Evolutionary conservation across 2,888 invertebrate genomes (phyloP).

Genomic region (Ferdinandea cuprea): DNA sequence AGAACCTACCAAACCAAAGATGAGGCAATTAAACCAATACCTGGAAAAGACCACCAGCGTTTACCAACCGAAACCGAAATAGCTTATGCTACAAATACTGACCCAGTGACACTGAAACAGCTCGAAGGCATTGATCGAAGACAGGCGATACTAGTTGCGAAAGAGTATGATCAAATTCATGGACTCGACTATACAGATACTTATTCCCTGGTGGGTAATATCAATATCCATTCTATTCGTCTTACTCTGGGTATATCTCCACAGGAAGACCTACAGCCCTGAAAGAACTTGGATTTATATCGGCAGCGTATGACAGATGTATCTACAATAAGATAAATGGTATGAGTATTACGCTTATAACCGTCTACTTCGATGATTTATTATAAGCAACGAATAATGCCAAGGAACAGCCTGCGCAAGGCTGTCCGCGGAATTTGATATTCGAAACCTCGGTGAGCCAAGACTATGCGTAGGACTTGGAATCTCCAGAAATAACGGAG

Average conservation of each 20-base stretch:
- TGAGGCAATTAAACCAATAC: conserved; percentile 1
- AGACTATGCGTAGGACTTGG: too few relatives aligned
- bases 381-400: too few relatives aligned
- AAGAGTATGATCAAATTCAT: too few relatives aligned
- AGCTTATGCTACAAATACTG: neutral
- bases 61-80: neutral
- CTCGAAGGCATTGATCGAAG: neutral
- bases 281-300: too few relatives aligned
- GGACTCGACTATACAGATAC: too few relatives aligned
- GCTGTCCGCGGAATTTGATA: conserved; percentile 31
- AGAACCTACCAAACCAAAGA: neutral
- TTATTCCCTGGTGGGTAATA: too few relatives aligned
- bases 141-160: conserved; percentile 1
- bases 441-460: too few relatives aligned
- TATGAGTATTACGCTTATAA: too few relatives aligned
- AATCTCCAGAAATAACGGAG: conserved; percentile 27
- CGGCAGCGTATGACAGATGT: too few relatives aligned
- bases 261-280: conserved; percentile 3
- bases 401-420: conserved; percentile 2
- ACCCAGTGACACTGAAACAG: conserved; percentile 1
- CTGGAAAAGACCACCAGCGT: neutral
- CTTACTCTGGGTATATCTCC: conserved; percentile 15
- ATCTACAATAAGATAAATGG: too few relatives aligned
- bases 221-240: conserved; percentile 16
- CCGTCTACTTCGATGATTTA: too few relatives aligned